phyloP scores from a whole-genome alignment of 2,888 invertebrate genomes.

The Oscheius myriophilus region DNA sequence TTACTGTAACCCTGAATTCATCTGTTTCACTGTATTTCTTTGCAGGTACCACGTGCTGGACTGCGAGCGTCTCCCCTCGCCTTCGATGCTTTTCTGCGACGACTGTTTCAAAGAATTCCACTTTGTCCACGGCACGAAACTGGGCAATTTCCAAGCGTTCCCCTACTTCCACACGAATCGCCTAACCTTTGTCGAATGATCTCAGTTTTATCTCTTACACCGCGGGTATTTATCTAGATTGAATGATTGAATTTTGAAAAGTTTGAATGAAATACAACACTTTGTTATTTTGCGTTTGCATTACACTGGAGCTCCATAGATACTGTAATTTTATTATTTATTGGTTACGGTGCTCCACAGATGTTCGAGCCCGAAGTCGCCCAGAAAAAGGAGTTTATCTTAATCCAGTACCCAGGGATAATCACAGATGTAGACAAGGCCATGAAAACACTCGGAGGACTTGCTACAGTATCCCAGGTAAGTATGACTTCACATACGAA shows the following conservation, averaged over 20 bases:
- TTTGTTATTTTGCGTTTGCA: neutral
- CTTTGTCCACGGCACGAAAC: slow-evolving; percentile 44
- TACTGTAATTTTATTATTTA: neutral
- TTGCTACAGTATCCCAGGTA: slow-evolving; percentile 55
- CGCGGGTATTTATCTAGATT: neutral
- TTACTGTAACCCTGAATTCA: neutral
- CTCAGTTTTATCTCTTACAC: slow-evolving; percentile 3
- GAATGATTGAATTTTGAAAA: no score
- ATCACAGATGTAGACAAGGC: slow-evolving; percentile 65
- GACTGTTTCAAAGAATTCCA: slow-evolving; percentile 58
- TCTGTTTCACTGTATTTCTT: slow-evolving; percentile 9
- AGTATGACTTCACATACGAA: slow-evolving; percentile 8
- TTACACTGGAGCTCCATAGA: neutral
- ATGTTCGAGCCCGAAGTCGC: slow-evolving; percentile 25
- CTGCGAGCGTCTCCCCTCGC: slow-evolving; percentile 61
- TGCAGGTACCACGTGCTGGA: slow-evolving; percentile 63
- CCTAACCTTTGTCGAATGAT: slow-evolving; percentile 14
- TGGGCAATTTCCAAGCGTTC: slow-evolving; percentile 44
- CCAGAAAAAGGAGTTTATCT: slow-evolving; percentile 42
- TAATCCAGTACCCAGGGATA: slow-evolving; percentile 67
- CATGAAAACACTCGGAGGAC: slow-evolving; percentile 64
- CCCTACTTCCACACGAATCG: slow-evolving; percentile 40
- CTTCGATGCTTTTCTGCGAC: slow-evolving; percentile 62
- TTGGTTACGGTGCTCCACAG: neutral
- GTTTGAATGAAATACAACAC: neutral